Evolutionary conservation across 2,797 vertebrate genomes (phyloP), one percentile per base, ranked within the genome.

Genomic region (Lepilemur ruficaudatus): DNA sequence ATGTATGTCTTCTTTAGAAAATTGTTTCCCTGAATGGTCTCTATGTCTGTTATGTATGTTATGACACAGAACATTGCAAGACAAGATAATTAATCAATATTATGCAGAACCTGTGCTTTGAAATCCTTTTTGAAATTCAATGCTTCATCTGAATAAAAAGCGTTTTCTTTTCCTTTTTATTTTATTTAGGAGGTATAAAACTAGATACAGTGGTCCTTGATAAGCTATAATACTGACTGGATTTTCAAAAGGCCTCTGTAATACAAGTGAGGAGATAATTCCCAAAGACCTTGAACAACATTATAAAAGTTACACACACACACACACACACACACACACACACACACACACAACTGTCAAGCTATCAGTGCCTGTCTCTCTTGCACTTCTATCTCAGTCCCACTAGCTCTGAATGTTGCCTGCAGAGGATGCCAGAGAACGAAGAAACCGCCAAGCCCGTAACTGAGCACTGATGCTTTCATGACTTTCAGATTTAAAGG

Each of bases 61-160:
- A 69, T 76, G 52, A 65, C 41, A 75, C 0, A 80, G 32, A 70
- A 79, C 1, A 0, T 17, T 70, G 30, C 78, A 91, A 80, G 3
- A 85, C 81, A 91, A 91, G 78, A 95, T 55, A 92, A 81, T 89
- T 94, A 96, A 81, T 93, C 69, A 94, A 91, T 96, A 82, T 78
- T 90, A 82, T 93, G 57, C 20, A 89, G 65, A 96, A 52, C 1
- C 8, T 69, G 25, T 43, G 22, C 65, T 92, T 61, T 72, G 78
- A 89, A 97, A n/a, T 48, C 20, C 50, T 17, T 48, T 93, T 92
- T 81, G 73, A 95, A 89, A 94, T 91, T 67, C 52, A 79, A 0
- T 83, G 30, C 59, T 41, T 89, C 65, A 55, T 92, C 38, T 75
- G 38, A 65, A 25, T 57, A 46, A 93, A 90, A 92, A 72, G 17